Base-by-base conservation (phyloP, 2,113 vertebrate genomes). In the Cynopterus brachyotis region DNA sequence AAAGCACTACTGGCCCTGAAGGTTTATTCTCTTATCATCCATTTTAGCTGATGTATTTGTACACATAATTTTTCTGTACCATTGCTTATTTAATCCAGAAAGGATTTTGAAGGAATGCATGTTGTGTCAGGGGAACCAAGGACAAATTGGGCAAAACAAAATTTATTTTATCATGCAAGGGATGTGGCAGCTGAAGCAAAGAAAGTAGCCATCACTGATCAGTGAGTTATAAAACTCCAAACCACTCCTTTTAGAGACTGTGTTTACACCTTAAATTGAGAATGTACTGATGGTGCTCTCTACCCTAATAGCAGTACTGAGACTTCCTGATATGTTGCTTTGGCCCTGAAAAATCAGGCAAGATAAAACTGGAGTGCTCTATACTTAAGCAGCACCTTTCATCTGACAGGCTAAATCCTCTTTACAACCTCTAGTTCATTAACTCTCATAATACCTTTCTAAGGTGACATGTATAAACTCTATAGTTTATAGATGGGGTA, bases 381-480 rank as follows among this genome's bases (percentile, higher is more conserved):
- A 55, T 96, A 95, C 50, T 94, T 97, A 96, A 95, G 37, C 28
- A 96, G 70, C 26, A 95, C 53, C 92, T 97, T 89, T 95, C 59
- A 72, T 87, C 57, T 0, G 8, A 83, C 42, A 96, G 70, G 17
- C 83, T 83, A 94, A 95, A 90, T 95, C 37, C 40, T 42, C 59
- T 35, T 84, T 96, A 90, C 75, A 95, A 90, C 28, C 30, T 96
- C 53, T 96, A 90, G 40, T 88, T 97, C 94, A 95, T 96, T 97
- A 97, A 97, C 87, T 96, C 94, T 95, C 75, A 92, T 94, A 97
- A 96, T 95, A 94, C 59, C 16, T 69, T 94, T 40, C 80, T 92
- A 90, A 84, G 79, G 69, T 76, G 64, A 96, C 87, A 88, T 96
- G 87, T 81, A 96, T 88, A 96, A 97, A 84, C 16, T 22, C 57